phyloP scores from a whole-genome alignment of 1,140 invertebrate genomes.

The Drosophila yakuba region DNA sequence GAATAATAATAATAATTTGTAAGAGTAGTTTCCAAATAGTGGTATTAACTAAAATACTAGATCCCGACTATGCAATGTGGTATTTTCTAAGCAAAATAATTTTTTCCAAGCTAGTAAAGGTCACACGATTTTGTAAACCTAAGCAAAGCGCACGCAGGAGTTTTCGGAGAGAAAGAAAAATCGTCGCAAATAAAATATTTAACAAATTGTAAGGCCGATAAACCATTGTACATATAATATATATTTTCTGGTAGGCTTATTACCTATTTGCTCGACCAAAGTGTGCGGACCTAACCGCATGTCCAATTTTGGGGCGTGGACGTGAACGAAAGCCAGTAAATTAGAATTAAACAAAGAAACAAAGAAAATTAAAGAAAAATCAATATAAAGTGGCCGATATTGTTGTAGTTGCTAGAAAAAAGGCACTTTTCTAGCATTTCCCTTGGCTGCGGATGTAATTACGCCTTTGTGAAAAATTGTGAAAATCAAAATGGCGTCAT shows the following conservation, averaged over 20 bases:
- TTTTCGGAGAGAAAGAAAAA: slow-evolving; percentile 8
- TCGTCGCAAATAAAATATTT: slow-evolving; percentile 16
- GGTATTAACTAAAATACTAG: background rate
- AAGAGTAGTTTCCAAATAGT: too few species aligned
- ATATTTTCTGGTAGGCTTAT: slow-evolving; percentile 36
- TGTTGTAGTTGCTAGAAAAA: slow-evolving; percentile 21
- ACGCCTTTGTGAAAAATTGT: slow-evolving; percentile 46
- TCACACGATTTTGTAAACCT: slow-evolving; percentile 7
- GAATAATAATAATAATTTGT: too few species aligned
- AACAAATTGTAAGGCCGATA: slow-evolving; percentile 32
- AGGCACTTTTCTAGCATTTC: slow-evolving; percentile 26
- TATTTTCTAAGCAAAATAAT: background rate
- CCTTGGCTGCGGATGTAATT: slow-evolving; percentile 29
- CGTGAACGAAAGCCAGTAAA: slow-evolving; percentile 17
- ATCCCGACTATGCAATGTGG: slow-evolving; percentile 7
- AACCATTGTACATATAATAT: slow-evolving; percentile 23
- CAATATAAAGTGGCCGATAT: slow-evolving; percentile 29
- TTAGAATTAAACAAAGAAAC: background rate
- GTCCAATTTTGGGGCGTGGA: slow-evolving; percentile 36
- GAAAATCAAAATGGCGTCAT: slow-evolving; percentile 51
- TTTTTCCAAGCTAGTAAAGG: background rate
- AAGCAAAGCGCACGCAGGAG: slow-evolving; percentile 10
- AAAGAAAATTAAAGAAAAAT: slow-evolving; percentile 7
- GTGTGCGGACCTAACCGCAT: slow-evolving; percentile 23
- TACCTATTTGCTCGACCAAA: slow-evolving; percentile 33